Evolutionary conservation across 2,888 invertebrate genomes (phyloP).

Genomic region (Cataglyphis cursor): DNA sequence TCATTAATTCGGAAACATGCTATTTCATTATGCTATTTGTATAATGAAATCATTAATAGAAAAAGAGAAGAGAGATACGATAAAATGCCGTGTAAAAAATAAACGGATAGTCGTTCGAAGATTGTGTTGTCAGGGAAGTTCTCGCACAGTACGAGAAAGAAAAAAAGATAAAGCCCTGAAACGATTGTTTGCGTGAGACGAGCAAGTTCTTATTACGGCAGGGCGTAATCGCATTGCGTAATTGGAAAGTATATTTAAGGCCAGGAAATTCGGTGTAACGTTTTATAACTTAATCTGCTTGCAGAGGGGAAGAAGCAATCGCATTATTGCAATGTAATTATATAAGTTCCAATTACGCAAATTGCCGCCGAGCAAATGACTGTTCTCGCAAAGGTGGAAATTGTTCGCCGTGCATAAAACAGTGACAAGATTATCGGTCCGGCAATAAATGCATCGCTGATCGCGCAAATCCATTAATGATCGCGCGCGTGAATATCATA

Average conservation of each 20-base stretch:
- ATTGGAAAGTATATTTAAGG: conserved; percentile 50
- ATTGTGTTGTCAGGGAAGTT: conserved; percentile 61
- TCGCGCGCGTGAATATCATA: conserved; percentile 23
- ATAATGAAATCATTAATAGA: neutral
- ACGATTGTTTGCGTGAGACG: conserved; percentile 31
- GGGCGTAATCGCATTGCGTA: conserved; percentile 59
- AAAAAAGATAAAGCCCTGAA: conserved; percentile 28
- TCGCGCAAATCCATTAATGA: conserved; percentile 38
- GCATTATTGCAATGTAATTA: conserved; percentile 55
- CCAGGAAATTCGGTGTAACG: conserved; percentile 48
- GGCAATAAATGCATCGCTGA: conserved; percentile 27
- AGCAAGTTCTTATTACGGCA: conserved; percentile 61
- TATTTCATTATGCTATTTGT: neutral
- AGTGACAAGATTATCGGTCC: conserved; percentile 41
- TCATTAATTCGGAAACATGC: neutral
- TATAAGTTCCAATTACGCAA: conserved; percentile 57
- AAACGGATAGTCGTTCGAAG: conserved; percentile 56
- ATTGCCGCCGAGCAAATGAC: conserved; percentile 45
- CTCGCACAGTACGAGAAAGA: neutral
- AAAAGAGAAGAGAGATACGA: neutral
- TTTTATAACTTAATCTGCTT: conserved; percentile 54
- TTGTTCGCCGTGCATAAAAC: conserved; percentile 32
- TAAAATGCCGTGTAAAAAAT: conserved; percentile 33
- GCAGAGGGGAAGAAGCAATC: conserved; percentile 48
- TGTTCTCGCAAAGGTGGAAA: conserved; percentile 37